phyloP scores from a whole-genome alignment of 2,797 vertebrate genomes.

The Meda fulgida region DNA sequence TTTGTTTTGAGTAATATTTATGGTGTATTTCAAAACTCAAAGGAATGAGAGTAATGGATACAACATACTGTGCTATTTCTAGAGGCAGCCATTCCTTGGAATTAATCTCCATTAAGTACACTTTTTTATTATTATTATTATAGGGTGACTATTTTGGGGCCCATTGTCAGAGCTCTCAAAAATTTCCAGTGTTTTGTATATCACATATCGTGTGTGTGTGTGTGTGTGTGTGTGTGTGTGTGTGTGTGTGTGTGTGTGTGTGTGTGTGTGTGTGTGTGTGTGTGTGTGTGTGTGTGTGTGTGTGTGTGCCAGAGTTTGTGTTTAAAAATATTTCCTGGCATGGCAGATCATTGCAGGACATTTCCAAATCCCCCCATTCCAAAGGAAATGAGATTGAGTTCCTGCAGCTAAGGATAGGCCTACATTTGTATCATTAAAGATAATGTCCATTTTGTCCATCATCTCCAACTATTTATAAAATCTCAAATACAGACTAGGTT shows the following conservation, averaged over 20 bases:
- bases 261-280: not conserved
- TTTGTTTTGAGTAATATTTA: not conserved
- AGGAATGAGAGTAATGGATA: not conserved
- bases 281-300: no score
- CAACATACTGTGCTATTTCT: not conserved
- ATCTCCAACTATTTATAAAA: slow-evolving; percentile 2
- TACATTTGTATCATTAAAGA: slow-evolving; percentile 23
- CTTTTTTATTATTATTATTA: not conserved
- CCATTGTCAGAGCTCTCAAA: not conserved
- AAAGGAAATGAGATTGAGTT: slow-evolving; percentile 69
- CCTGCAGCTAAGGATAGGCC: slow-evolving; percentile 40
- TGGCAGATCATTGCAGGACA: slow-evolving; percentile 50
- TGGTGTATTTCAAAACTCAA: not conserved
- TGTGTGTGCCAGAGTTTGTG: slow-evolving; percentile 1
- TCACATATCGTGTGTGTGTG: no score
- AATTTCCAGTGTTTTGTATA: not conserved
- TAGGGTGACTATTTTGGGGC: not conserved
- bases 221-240: no score
- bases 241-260: no score
- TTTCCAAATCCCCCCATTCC: slow-evolving; percentile 58
- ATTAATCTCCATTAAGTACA: not conserved
- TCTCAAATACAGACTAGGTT: no score
- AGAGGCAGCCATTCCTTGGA: no score
- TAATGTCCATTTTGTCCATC: not conserved
- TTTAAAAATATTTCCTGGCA: slow-evolving; percentile 65